Percentiles rank a stretch among this genome's conserved stretches.
These are phyloP conservation scores for Limenitis camilla DNA, from an alignment of 2,888 invertebrate genomes.

Conservation along the genomic window DNA sequence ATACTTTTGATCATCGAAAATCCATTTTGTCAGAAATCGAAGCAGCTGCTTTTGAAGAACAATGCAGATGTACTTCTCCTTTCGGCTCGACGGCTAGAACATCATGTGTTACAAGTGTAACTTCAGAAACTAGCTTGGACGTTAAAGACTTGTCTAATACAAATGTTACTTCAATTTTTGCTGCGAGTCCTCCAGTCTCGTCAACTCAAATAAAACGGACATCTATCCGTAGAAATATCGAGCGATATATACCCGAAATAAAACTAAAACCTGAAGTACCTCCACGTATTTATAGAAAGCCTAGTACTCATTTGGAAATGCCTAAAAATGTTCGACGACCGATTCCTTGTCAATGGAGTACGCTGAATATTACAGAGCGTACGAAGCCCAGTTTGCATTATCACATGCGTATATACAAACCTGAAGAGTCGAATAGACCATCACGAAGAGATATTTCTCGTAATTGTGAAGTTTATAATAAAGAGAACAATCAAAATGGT, in stretches of 20 bases:
- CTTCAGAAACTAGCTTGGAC: constrained; percentile 73
- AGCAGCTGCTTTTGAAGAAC: constrained; percentile 77
- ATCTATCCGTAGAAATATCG: constrained; percentile 62
- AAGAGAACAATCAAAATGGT: constrained; percentile 37
- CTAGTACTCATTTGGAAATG: constrained; percentile 61
- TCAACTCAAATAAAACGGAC: constrained; percentile 67
- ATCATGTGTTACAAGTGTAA: constrained; percentile 75
- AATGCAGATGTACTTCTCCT: constrained; percentile 82
- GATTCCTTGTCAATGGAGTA: constrained; percentile 64
- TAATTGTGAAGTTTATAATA: constrained; percentile 50
- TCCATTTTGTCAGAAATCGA: constrained; percentile 74
- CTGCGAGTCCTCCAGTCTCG: constrained; percentile 60
- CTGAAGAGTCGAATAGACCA: constrained; percentile 39
- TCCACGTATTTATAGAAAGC: constrained; percentile 62
- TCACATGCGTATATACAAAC: constrained; percentile 66
- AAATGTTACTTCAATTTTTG: constrained; percentile 67
- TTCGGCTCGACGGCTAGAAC: constrained; percentile 83
- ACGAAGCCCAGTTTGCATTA: constrained; percentile 68
- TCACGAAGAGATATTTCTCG: constrained; percentile 50
- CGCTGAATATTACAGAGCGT: constrained; percentile 63
- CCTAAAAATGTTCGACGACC: constrained; percentile 66
- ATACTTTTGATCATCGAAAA: constrained; percentile 50
- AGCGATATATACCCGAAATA: constrained; percentile 58
- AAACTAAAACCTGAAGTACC: constrained; percentile 64
- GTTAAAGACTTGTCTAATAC: constrained; percentile 70